A percentile compares a stretch with the other conserved stretches of the same genome.
Conservation (phyloP, 2,797 vertebrate species). For the Linurgus olivaceus region DNA sequence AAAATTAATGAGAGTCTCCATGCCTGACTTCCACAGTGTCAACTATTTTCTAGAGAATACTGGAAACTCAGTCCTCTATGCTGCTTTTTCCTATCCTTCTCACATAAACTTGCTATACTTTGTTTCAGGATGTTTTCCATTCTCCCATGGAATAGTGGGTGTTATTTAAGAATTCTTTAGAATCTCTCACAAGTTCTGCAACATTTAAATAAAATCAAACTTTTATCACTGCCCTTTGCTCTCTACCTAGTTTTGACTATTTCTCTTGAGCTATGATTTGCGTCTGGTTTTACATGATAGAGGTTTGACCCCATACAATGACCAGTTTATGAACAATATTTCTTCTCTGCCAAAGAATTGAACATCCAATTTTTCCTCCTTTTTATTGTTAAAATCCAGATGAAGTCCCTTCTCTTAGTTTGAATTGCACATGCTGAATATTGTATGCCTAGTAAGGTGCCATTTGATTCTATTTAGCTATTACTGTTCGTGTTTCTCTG, state of each 20-base stretch:
- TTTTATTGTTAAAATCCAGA: neutral
- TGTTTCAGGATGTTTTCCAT: neutral
- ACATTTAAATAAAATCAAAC: neutral
- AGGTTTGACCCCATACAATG: neutral
- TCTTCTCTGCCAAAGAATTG: neutral
- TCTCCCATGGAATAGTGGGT: neutral
- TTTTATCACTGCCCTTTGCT: neutral
- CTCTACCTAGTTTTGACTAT: neutral
- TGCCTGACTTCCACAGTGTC: neutral
- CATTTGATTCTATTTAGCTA: neutral
- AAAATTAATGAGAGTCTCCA: neutral
- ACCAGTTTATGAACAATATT: neutral
- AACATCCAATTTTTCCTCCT: neutral
- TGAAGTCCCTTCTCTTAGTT: neutral
- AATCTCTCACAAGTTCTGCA: neutral
- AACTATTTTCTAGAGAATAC: neutral
- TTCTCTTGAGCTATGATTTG: neutral
- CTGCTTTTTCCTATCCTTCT: neutral
- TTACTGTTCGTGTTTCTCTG: neutral
- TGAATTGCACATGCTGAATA: neutral
- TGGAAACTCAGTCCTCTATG: neutral
- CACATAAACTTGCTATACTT: neutral
- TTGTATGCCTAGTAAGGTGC: neutral
- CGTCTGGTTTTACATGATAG: neutral
- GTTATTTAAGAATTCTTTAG: neutral